These are phyloP conservation scores for Callospermophilus lateralis DNA, from an alignment of 2,113 vertebrate genomes.

Conservation along the genomic window DNA sequence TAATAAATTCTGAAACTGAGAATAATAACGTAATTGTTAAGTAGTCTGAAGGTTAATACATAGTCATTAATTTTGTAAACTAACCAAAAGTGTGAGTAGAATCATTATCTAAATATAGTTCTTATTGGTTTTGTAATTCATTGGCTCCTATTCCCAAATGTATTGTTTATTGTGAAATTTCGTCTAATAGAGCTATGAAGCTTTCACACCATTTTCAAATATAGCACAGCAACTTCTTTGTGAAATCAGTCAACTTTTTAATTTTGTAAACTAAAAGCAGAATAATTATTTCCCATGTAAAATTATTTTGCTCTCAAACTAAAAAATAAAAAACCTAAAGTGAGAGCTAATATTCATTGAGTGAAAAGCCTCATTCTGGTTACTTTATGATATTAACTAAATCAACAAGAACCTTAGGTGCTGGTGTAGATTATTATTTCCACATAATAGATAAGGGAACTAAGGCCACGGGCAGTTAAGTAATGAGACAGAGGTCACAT, in stretches of 20 bases:
- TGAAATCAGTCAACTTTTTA: conserved; percentile 7
- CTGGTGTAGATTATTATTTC: not conserved
- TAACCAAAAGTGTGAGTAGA: conserved; percentile 54
- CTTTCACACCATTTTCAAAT: conserved; percentile 5
- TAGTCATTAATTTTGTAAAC: conserved; percentile 50
- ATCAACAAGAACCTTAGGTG: not conserved
- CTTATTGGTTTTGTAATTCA: not conserved
- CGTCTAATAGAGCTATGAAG: not conserved
- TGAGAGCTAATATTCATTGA: not conserved
- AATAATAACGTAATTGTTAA: conserved; percentile 49
- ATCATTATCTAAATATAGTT: conserved; percentile 49
- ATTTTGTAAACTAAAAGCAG: conserved; percentile 39
- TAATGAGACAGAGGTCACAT: not conserved
- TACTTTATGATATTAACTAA: not conserved
- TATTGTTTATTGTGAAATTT: not conserved
- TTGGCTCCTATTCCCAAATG: not conserved
- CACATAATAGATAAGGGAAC: not conserved
- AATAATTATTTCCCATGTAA: conserved; percentile 39
- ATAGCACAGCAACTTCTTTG: conserved; percentile 12
- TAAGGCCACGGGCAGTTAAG: not conserved
- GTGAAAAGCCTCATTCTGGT: not conserved
- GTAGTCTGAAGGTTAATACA: conserved; percentile 47
- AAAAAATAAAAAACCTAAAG: not conserved
- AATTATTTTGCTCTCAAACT: conserved; percentile 48
- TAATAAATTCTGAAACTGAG: conserved; percentile 54